Base-by-base conservation (phyloP, 2,888 invertebrate species). In the Philereme vetulata region DNA sequence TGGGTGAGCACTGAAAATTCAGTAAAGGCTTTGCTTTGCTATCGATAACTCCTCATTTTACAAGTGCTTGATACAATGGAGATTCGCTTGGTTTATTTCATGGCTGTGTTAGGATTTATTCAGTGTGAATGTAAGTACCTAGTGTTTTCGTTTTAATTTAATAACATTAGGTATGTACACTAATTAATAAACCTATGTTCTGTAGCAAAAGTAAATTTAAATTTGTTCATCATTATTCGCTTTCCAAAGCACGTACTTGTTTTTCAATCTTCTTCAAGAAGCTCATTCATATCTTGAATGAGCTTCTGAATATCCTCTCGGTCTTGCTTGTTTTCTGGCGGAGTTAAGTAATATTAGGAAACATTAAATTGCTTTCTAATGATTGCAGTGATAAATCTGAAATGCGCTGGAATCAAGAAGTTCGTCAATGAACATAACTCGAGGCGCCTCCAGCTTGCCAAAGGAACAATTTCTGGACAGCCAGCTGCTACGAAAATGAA, bases 301-400 rank as follows among this genome's bases (percentile, higher is more conserved):
- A 91, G 82, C 52, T 87, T 81, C 62, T 90, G 88, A 54, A 95
- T 90, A 68, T 94, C 93, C 75, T 93, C 92, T 62, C 93, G 89
- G 66, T 94, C 92, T 50, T 92, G 82, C 65, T 92, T 84, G 74
- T 93, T 93, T 71, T 96, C 95, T 3, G 96, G 96, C 1, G 96
- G 96, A 76, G 21, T 8, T 44, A 7, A 6, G 38, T 6, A 38
- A 38, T 38, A 6, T 6, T 21, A 4, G 36, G 35, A 34, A 5
- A 44, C 10, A 0, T n/a, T 32, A 4, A 5, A n/a, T 47, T 5
- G 4, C 52, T 65, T 56, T 11, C 77, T 80, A n/a, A 21, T 21
- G 21, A 21, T 21, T 38, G 65, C 72, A 80, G 82, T 76, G 59
- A 40, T 74, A 50, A 56, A 70, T 9, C 67, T 77, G 36, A 66